Percentiles rank a stretch among this genome's conserved stretches.
Evolutionary conservation across 2,888 invertebrate species (phyloP).

Genomic region (Drosophila rubida): DNA sequence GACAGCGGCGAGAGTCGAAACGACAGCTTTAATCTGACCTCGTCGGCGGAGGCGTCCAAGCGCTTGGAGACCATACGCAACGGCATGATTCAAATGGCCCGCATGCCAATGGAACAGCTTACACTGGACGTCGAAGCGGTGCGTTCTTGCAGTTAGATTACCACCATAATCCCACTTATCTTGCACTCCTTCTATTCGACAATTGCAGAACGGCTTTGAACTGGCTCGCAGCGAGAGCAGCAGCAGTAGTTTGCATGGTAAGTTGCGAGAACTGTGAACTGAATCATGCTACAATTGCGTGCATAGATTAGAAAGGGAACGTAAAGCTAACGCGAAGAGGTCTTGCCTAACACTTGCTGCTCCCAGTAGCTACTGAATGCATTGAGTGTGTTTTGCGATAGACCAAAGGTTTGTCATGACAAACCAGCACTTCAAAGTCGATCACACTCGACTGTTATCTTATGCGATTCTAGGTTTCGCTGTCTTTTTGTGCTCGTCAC

Average conservation of each 20-base stretch:
- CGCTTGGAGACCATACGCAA: constrained; percentile 83
- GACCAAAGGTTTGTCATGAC: too few species aligned
- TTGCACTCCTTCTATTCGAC: too few species aligned
- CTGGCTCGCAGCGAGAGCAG: constrained; percentile 76
- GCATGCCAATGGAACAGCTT: constrained; percentile 86
- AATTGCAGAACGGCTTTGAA: constrained; percentile 88
- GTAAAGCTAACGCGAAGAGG: too few species aligned
- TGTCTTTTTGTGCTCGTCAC: constrained; percentile 25
- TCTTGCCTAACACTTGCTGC: too few species aligned
- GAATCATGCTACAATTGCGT: too few species aligned
- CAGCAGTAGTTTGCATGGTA: constrained; percentile 66
- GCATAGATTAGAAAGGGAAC: too few species aligned
- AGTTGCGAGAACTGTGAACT: too few species aligned
- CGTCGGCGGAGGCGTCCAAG: constrained; percentile 75
- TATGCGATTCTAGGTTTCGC: constrained; percentile 12
- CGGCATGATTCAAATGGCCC: constrained; percentile 76
- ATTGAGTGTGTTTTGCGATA: too few species aligned
- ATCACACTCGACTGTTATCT: not conserved
- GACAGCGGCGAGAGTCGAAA: constrained; percentile 60
- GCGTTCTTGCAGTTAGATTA: too few species aligned
- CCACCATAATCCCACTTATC: too few species aligned
- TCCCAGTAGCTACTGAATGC: too few species aligned
- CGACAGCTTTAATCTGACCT: constrained; percentile 77
- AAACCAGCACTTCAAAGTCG: too few species aligned
- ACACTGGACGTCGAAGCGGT: constrained; percentile 90